These are phyloP conservation scores for Cacoxenus indagator DNA, from an alignment of 2,888 invertebrate genomes.

Conservation along the genomic window DNA sequence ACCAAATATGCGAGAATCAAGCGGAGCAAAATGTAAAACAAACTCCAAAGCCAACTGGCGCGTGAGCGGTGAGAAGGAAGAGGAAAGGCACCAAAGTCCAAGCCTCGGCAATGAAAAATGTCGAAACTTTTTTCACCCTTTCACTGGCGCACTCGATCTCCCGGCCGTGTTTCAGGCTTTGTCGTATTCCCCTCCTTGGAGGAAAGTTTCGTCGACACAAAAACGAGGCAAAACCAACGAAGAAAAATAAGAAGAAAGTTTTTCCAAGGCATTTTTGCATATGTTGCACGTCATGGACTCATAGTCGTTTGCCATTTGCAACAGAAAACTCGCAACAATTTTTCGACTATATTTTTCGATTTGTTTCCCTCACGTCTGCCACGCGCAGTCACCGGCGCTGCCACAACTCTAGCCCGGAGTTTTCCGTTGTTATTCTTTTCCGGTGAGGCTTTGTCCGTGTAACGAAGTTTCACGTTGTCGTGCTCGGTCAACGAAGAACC, in stretches of 20 bases:
- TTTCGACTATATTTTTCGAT: conserved; percentile 19
- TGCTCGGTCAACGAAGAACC: no score
- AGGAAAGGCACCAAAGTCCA: not conserved
- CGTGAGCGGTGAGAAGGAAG: not conserved
- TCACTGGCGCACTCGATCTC: not conserved
- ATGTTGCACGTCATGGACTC: conserved; percentile 35
- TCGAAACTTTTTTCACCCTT: not conserved
- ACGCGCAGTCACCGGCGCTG: no score
- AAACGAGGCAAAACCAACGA: conserved; percentile 1
- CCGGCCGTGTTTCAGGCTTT: not conserved
- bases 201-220: conserved; percentile 8
- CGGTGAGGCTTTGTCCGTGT: not conserved
- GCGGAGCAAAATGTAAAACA: not conserved
- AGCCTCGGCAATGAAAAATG: conserved; percentile 15
- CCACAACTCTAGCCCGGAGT: not conserved
- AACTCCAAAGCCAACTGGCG: not conserved
- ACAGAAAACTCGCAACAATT: conserved; percentile 36
- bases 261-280: conserved; percentile 29
- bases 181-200: not conserved
- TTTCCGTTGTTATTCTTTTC: not conserved
- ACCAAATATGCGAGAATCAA: conserved; percentile 1
- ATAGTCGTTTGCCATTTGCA: conserved; percentile 8
- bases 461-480: no score
- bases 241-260: conserved; percentile 12
- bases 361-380: not conserved